phyloP scores from a whole-genome alignment of 2,113 vertebrate species.

The Tachuris rubrigastra region DNA sequence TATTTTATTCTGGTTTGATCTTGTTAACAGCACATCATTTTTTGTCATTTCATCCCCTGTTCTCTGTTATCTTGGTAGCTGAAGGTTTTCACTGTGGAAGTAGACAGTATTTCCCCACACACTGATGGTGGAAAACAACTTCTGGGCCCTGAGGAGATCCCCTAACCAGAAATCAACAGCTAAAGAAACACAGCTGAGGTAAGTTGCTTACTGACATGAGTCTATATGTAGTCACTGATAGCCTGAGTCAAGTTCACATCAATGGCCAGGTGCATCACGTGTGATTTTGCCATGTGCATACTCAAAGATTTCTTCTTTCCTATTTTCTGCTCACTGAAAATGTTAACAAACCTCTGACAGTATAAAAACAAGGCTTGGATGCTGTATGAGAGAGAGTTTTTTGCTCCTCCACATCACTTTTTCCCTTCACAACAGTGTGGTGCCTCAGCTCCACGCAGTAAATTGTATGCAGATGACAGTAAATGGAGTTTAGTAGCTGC shows the following conservation, averaged over 20 bases:
- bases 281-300: neutral
- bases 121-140: neutral
- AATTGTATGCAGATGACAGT: neutral
- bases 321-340: neutral
- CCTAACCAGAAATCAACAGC: neutral
- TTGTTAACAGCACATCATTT: neutral
- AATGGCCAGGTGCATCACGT: neutral
- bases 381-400: neutral
- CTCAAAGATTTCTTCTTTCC: neutral
- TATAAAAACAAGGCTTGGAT: neutral
- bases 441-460: neutral
- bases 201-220: neutral
- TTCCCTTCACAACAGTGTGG: neutral
- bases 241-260: neutral
- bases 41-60: neutral
- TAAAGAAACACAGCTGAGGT: neutral
- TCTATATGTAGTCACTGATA: neutral
- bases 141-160: neutral
- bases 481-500: neutral
- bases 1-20: neutral
- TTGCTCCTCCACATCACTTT: neutral
- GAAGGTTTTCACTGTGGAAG: neutral
- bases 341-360: neutral
- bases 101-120: neutral
- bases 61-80: neutral